Conservation (phyloP, 1,140 invertebrate species). For the Hermatobates lingyangjiaoensis region DNA sequence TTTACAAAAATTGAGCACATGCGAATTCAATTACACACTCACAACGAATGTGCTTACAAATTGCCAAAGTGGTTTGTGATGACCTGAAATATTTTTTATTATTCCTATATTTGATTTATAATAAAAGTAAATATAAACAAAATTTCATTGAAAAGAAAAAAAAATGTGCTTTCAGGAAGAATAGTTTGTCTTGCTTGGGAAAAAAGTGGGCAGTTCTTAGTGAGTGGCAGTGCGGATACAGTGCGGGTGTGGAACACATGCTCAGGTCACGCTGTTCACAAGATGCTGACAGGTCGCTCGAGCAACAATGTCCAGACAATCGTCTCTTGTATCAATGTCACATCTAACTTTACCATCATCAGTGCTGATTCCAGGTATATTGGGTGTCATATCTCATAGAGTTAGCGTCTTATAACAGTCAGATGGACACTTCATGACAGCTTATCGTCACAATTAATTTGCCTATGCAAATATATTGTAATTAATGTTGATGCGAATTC, state of each 20-base stretch:
- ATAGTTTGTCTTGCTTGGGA: slow-evolving; percentile 78
- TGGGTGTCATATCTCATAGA: background rate
- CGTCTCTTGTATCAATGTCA: slow-evolving; percentile 65
- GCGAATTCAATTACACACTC: no score
- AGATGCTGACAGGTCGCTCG: slow-evolving; percentile 47
- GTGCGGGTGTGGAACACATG: slow-evolving; percentile 72
- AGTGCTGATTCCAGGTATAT: slow-evolving; percentile 56
- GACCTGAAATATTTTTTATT: background rate
- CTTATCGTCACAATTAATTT: no score
- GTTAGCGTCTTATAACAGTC: background rate
- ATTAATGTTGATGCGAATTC: no score
- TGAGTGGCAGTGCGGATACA: slow-evolving; percentile 64
- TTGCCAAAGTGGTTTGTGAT: no score
- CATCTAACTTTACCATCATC: slow-evolving; percentile 64
- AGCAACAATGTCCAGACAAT: slow-evolving; percentile 47
- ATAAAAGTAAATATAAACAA: no score
- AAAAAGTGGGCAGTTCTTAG: slow-evolving; percentile 48
- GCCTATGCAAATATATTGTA: no score
- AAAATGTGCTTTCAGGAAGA: slow-evolving; percentile 29
- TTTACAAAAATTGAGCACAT: no score
- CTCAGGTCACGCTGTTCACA: slow-evolving; percentile 63
- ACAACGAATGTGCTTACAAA: background rate
- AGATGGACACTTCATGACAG: no score
- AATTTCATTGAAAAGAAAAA: no score
- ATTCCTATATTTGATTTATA: background rate